phyloP scores from a whole-genome alignment of 2,113 vertebrate species.

The Cavia aperea region DNA sequence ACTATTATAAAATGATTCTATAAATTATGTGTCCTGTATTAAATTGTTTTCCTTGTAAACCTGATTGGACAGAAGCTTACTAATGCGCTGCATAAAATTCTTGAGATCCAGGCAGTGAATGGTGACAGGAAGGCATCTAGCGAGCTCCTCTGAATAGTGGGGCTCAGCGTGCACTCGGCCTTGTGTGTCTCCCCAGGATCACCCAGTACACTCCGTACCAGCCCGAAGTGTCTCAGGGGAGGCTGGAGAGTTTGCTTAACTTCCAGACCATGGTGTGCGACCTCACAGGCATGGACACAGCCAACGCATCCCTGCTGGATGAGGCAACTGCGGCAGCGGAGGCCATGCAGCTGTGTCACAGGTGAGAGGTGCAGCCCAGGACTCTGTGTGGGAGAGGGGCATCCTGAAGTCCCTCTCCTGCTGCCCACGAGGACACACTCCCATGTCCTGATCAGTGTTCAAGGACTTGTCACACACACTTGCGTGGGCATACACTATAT shows the following conservation, averaged over 20 bases:
- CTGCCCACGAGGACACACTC: too few relatives aligned
- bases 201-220: conserved; percentile 99
- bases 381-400: neutral
- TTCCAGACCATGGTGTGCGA: conserved; percentile 99
- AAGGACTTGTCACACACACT: neutral
- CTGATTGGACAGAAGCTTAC: neutral
- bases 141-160: neutral
- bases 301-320: conserved; percentile 93
- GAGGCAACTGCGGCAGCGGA: conserved; percentile 96
- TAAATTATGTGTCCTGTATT: too few relatives aligned
- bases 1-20: too few relatives aligned
- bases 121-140: neutral
- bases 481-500: too few relatives aligned
- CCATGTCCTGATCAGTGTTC: rapidly evolving
- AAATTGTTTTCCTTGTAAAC: too few relatives aligned
- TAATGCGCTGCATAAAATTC: neutral
- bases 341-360: conserved; percentile 97
- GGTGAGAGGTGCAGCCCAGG: conserved; percentile 73
- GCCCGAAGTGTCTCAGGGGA: conserved; percentile 95
- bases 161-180: neutral
- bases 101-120: neutral
- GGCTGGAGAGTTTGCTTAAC: conserved; percentile 94
- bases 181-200: conserved; percentile 80
- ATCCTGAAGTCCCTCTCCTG: neutral
- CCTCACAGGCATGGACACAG: conserved; percentile 91